These are phyloP conservation scores for Opisthocomus hoazin DNA, from an alignment of 2,113 vertebrate species.

Conservation along the genomic window DNA sequence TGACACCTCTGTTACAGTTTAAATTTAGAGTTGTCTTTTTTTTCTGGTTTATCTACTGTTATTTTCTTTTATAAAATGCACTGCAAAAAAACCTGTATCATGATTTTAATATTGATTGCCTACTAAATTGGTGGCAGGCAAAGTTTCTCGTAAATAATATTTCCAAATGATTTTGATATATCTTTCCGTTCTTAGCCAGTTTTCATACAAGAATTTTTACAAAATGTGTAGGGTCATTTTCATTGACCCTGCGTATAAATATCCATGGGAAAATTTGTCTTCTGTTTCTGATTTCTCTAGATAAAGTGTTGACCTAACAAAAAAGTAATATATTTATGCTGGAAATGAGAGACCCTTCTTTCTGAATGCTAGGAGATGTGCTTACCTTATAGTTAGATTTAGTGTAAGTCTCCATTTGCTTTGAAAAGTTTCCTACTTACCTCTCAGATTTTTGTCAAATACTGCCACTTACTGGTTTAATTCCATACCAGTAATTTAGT, in stretches of 20 bases:
- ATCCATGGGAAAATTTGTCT: background rate
- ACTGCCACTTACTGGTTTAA: conserved; percentile 62
- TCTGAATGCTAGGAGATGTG: background rate
- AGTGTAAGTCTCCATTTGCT: background rate
- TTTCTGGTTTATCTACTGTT: background rate
- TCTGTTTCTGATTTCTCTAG: background rate
- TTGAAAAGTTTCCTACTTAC: background rate
- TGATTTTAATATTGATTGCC: background rate
- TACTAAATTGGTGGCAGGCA: background rate
- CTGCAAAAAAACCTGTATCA: background rate
- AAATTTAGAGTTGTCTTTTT: background rate
- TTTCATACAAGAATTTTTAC: background rate
- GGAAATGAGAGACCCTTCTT: background rate
- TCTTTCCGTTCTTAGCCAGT: background rate
- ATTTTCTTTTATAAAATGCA: background rate
- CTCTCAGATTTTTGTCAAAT: conserved; percentile 42
- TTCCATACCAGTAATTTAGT: background rate
- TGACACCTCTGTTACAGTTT: background rate
- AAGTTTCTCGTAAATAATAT: background rate
- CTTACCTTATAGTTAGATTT: background rate
- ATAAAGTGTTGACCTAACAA: background rate
- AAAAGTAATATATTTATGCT: background rate
- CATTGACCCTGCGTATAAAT: background rate
- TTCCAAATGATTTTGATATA: conserved; percentile 4
- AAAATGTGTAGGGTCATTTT: background rate